A percentile compares a stretch with the other conserved stretches of the same genome.
These are phyloP conservation scores for Pseudolaguvia tuberculata DNA, from an alignment of 2,113 vertebrate genomes.

Conservation along the genomic window DNA sequence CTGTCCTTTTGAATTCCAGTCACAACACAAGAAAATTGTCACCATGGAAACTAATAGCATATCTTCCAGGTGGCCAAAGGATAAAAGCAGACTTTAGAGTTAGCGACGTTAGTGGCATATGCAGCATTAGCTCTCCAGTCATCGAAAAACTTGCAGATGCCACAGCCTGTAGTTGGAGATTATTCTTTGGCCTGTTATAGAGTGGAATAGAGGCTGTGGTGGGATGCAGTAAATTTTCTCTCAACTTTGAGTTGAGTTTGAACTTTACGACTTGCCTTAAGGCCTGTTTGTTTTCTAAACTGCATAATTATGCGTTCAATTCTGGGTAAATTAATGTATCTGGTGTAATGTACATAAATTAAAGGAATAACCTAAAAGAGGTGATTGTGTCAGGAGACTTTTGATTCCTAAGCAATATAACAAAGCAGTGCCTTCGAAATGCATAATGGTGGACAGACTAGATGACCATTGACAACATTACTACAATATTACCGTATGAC, in stretches of 20 bases:
- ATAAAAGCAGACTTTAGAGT: constrained; percentile 32
- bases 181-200: background rate
- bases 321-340: background rate
- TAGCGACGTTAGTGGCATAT: constrained; percentile 9
- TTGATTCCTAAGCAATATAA: constrained; percentile 3
- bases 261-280: background rate
- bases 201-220: background rate
- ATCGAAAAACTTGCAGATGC: constrained; percentile 5
- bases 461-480: too few species aligned
- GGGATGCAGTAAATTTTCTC: background rate
- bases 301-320: background rate
- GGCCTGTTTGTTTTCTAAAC: constrained; percentile 2
- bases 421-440: background rate
- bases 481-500: too few species aligned
- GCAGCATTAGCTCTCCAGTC: constrained; percentile 16
- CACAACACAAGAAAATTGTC: constrained; percentile 55
- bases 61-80: constrained; percentile 47
- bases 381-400: background rate
- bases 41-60: constrained; percentile 61
- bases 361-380: background rate
- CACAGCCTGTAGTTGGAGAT: constrained; percentile 33
- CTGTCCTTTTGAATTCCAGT: constrained; percentile 44
- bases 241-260: background rate
- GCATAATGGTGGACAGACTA: too few species aligned
- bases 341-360: background rate